Evolutionary conservation across 2,113 vertebrate genomes (phyloP), one percentile per base, ranked within the genome.

Genomic region (Atractosteus spatula): DNA sequence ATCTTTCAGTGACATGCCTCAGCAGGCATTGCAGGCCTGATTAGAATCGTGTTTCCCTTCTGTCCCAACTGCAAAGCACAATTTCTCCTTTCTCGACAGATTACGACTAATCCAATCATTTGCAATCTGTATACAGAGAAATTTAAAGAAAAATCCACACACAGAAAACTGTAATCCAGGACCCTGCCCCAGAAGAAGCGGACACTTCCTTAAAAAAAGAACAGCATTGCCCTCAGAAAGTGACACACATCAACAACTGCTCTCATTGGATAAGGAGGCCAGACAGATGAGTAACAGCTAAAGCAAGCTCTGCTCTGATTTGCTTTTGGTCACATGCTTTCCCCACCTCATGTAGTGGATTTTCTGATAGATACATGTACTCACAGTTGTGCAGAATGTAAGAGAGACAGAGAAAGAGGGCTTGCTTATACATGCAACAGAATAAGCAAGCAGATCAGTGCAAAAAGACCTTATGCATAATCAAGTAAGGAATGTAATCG

Each of bases 121-220:
- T 43, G 2, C 62, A 72, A 12, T 61, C 42, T 79, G 71, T 4
- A 79, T 66, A 63, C 65, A 75, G 71, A 45, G 13, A 13, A 14
- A 68, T 7, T 44, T 76, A 76, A 64, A 70, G 63, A 51, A 51
- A 41, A 41, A 74, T 54, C 3, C 11, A 78, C 74, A 75, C 62
- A 7, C 72, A 81, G 76, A 29, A 29, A 29, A 29, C 29, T 29
- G 29, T 87, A 88, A 90, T 89, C 87, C 83, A 69, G 73, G 82
- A 85, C 83, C 77, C 88, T 87, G 86, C 84, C 80, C 81, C 76
- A 81, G 84, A 91, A 89, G 85, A 92, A 90, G 82, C 81, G 12
- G 72, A 84, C 80, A 87, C 85, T 91, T 91, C 88, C 89, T 90
- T 82, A 80, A 78, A 78, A 78, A 71, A 67, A 78, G 80, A 78